Percentiles rank a stretch among this genome's conserved stretches.
Conservation (phyloP, 2,113 vertebrate species). For the Clupea harengus region DNA sequence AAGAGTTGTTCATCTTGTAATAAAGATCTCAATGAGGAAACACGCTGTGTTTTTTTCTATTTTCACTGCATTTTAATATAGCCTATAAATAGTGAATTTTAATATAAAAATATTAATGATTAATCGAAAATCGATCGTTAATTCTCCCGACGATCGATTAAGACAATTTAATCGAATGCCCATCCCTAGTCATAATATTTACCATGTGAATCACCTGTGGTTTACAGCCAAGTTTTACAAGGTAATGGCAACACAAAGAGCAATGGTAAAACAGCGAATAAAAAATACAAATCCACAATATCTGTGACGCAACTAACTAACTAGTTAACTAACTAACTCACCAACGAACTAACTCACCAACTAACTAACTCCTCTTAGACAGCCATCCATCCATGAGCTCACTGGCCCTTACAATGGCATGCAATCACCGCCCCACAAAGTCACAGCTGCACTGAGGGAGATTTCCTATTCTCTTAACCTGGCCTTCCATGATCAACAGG, state of each 20-base stretch:
- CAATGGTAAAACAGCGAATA: not conserved
- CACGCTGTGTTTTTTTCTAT: no score
- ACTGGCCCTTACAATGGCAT: slow-evolving; percentile 13
- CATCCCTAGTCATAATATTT: not conserved
- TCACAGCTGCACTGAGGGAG: slow-evolving; percentile 12
- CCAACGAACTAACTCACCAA: no score
- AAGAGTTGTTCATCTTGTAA: no score
- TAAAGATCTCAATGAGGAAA: no score
- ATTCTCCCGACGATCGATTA: no score
- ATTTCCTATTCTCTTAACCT: slow-evolving; percentile 8
- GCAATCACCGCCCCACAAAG: not conserved
- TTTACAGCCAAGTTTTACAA: no score
- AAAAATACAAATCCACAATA: not conserved
- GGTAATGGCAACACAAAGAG: not conserved
- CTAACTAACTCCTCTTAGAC: slow-evolving; percentile 3
- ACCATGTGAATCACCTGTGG: not conserved
- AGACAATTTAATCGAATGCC: no score
- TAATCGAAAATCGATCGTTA: no score
- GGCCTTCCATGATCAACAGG: slow-evolving; percentile 37
- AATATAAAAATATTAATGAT: no score
- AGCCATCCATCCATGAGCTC: not conserved
- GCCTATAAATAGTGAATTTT: no score
- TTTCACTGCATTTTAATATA: no score
- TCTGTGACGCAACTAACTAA: not conserved
- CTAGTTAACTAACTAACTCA: no score